A percentile compares a stretch with the other conserved stretches of the same genome.
phyloP scores from a whole-genome alignment of 1,140 invertebrate genomes.

The Pseudomyrmex sp. region DNA sequence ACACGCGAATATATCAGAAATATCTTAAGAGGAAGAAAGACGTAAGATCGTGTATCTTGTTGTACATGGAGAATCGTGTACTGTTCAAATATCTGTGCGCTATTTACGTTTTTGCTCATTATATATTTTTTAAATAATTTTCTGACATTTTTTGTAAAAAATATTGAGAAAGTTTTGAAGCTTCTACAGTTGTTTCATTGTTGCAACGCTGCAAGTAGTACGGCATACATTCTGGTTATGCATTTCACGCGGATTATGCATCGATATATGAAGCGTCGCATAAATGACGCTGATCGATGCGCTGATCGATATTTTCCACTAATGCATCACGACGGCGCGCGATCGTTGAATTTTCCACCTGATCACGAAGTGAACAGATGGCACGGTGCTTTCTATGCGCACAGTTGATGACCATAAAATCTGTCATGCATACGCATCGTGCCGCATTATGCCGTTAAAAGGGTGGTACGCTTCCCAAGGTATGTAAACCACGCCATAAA shows the following conservation, averaged over 20 bases:
- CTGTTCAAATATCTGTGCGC: too few species aligned
- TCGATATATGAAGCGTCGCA: conserved; percentile 1
- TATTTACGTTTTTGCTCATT: too few species aligned
- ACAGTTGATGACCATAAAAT: conserved; percentile 62
- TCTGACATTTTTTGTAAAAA: too few species aligned
- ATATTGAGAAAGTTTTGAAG: too few species aligned
- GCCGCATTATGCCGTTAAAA: conserved; percentile 19
- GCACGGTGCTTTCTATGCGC: conserved; percentile 62
- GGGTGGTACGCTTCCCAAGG: conserved; percentile 2
- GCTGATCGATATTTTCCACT: conserved; percentile 39
- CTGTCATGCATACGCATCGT: conserved; percentile 66
- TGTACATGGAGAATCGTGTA: too few species aligned
- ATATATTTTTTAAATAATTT: too few species aligned
- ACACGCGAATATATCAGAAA: conserved; percentile 9
- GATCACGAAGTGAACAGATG: conserved; percentile 68
- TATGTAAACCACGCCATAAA: conserved; percentile 42
- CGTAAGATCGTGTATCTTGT: too few species aligned
- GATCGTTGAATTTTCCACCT: conserved; percentile 71
- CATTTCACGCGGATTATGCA: conserved; percentile 11
- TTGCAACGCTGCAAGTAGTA: too few species aligned
- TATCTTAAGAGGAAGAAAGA: background rate
- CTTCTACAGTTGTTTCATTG: too few species aligned
- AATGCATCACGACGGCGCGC: conserved; percentile 56
- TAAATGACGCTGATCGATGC: conserved; percentile 36
- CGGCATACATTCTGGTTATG: background rate